Evolutionary conservation across 1,140 invertebrate genomes (phyloP).

Genomic region (Papilio dardanus): DNA sequence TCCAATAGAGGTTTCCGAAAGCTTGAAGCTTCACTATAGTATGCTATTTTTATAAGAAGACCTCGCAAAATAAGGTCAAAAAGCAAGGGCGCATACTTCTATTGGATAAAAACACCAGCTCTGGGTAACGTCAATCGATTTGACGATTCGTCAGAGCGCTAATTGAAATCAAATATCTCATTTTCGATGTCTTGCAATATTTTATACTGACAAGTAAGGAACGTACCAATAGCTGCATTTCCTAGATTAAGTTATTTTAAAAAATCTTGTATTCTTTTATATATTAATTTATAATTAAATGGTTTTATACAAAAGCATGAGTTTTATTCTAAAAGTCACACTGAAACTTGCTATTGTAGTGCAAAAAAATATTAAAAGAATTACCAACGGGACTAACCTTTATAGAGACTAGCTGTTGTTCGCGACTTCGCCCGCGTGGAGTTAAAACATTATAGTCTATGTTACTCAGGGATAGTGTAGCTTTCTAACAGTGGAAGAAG

Average conservation of each 20-base stretch:
- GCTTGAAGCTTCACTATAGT: no score
- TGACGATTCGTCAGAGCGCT: constrained; percentile 59
- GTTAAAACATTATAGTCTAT: no score
- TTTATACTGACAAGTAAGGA: constrained; percentile 54
- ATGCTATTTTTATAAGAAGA: not conserved
- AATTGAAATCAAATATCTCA: constrained; percentile 48
- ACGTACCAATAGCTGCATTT: constrained; percentile 78
- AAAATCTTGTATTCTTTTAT: constrained; percentile 75
- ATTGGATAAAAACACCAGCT: constrained; percentile 39
- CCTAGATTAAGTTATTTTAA: constrained; percentile 71
- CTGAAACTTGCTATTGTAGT: no score
- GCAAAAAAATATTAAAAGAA: no score
- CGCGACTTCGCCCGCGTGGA: no score
- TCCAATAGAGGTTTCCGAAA: constrained; percentile 52
- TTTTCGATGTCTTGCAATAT: constrained; percentile 53
- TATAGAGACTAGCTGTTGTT: no score
- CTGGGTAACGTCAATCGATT: constrained; percentile 55
- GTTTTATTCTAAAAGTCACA: constrained; percentile 45
- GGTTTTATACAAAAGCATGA: constrained; percentile 60
- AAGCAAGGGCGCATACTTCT: not conserved
- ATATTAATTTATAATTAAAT: constrained; percentile 80
- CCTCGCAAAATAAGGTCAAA: no score
- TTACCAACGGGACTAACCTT: no score
- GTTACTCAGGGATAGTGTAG: no score
- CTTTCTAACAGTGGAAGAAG: no score